phyloP scores from a whole-genome alignment of 2,113 vertebrate genomes.

The Albula glossodonta region DNA sequence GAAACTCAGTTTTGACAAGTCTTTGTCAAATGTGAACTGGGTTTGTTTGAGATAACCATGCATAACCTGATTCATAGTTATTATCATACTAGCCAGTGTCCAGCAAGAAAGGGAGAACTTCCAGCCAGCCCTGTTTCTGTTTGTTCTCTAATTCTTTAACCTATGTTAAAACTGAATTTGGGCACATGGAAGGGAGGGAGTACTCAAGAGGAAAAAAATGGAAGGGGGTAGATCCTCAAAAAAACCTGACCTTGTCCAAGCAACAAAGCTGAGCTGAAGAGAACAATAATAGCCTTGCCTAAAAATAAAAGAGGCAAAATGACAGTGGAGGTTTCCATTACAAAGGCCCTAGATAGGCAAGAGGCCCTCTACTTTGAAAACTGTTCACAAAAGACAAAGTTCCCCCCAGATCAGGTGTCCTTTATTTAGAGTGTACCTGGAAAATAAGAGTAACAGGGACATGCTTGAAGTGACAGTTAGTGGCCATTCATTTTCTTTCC shows the following conservation, averaged over 20 bases:
- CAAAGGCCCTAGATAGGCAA: slow-evolving; percentile 62
- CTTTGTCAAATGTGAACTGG: neutral
- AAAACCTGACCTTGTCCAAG: slow-evolving; percentile 55
- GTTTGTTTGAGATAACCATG: too few relatives aligned
- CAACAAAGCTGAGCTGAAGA: slow-evolving; percentile 56
- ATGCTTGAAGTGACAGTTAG: slow-evolving; percentile 54
- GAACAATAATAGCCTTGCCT: slow-evolving; percentile 54
- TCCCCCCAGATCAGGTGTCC: slow-evolving; percentile 48
- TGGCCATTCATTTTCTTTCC: slow-evolving; percentile 49
- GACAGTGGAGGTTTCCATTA: slow-evolving; percentile 63
- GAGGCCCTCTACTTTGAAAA: slow-evolving; percentile 59
- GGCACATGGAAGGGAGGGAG: slow-evolving; percentile 25
- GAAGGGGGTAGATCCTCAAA: slow-evolving; percentile 3
- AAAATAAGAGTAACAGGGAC: slow-evolving; percentile 43
- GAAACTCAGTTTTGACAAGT: neutral
- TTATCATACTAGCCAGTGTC: too few relatives aligned
- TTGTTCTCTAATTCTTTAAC: slow-evolving; percentile 6
- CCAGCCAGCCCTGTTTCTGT: too few relatives aligned
- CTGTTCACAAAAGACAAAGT: slow-evolving; percentile 53
- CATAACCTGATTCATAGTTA: too few relatives aligned
- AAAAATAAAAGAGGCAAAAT: slow-evolving; percentile 70
- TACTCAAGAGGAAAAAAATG: slow-evolving; percentile 25
- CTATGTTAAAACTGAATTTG: slow-evolving; percentile 23
- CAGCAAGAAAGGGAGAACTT: too few relatives aligned
- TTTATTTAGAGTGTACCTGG: slow-evolving; percentile 48